Evolutionary conservation across 2,797 vertebrate genomes (phyloP).

Genomic region (Crenichthys baileyi): DNA sequence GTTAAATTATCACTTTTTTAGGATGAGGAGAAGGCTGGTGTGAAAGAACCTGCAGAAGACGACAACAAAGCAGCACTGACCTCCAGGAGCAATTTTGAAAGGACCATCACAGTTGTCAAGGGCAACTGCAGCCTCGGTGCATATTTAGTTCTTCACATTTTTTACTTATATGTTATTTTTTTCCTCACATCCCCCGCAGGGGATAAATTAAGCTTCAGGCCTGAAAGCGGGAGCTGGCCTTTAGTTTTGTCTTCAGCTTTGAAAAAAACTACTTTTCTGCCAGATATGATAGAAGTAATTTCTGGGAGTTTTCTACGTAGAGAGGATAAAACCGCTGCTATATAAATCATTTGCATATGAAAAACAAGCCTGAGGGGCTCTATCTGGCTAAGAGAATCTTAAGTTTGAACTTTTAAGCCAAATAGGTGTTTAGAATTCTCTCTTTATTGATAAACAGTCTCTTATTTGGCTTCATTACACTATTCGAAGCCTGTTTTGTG

Average conservation of each 20-base stretch:
- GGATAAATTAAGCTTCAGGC: constrained; percentile 53
- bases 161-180: constrained; percentile 18
- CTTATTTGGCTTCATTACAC: constrained; percentile 19
- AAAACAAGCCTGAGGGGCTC: constrained; percentile 47
- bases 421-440: constrained; percentile 39
- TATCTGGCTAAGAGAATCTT: constrained; percentile 33
- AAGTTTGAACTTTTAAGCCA: constrained; percentile 50
- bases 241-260: constrained; percentile 40
- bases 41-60: constrained; percentile 64
- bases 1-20: constrained; percentile 64
- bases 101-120: constrained; percentile 93
- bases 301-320: constrained; percentile 37
- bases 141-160: constrained; percentile 55
- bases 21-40: constrained; percentile 70
- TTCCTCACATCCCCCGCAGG: constrained; percentile 26
- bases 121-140: constrained; percentile 97
- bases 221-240: constrained; percentile 50
- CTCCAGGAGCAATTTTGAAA: constrained; percentile 85
- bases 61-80: constrained; percentile 61
- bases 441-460: constrained; percentile 12
- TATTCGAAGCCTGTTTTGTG: constrained; percentile 20
- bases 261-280: constrained; percentile 49
- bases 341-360: constrained; percentile 63
- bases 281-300: constrained; percentile 45
- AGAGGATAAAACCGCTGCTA: constrained; percentile 37